Base-by-base conservation (phyloP, 1,140 invertebrate genomes). In the Gyrodactylus salaris region DNA sequence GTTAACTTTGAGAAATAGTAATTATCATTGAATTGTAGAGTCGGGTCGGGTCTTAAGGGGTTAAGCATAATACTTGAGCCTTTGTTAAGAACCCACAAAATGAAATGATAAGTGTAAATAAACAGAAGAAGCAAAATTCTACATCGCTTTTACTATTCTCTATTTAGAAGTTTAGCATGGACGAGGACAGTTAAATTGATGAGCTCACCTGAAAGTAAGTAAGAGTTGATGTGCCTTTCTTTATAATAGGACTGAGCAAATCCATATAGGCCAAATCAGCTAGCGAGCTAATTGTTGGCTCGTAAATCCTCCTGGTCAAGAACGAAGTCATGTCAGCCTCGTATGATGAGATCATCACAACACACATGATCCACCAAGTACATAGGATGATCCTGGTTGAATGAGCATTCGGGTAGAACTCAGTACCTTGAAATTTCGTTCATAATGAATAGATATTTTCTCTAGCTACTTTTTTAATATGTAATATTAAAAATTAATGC, bases 381-480 rank as follows among this genome's bases (percentile, higher is more conserved):
- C 70, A 21, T 7, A 71, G 70, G 21, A 71, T 26, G 24, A 71
- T 71, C 26, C 70, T 71, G 1, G 70, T 24, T 1, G 70, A 71
- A 71, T 71, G 21, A 2, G 70, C 70, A 24, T 25, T 71, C 25
- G 70, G 70, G n/a, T 71, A 71, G n/a, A 71, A 71, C 21, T 71
- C 70, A 16, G 21, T 21, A 24, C 70, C 70, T 71, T 16, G 7
- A 24, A n/a, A n/a, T n/a, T n/a, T n/a, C n/a, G n/a, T n/a, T n/a
- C n/a, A n/a, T n/a, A n/a, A n/a, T n/a, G n/a, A n/a, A n/a, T 7
- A 71, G 26, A 71, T 71, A 7, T 69, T n/a, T n/a, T 69, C 19
- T 54, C 21, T 16, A 16, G 21, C 21, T 54, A 19, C 21, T 19
- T 16, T 54, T 54, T 54, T 54, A 54, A 54, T 54, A 54, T 19